Base-by-base conservation (phyloP, 2,113 vertebrate species). In the Excalfactoria chinensis region DNA sequence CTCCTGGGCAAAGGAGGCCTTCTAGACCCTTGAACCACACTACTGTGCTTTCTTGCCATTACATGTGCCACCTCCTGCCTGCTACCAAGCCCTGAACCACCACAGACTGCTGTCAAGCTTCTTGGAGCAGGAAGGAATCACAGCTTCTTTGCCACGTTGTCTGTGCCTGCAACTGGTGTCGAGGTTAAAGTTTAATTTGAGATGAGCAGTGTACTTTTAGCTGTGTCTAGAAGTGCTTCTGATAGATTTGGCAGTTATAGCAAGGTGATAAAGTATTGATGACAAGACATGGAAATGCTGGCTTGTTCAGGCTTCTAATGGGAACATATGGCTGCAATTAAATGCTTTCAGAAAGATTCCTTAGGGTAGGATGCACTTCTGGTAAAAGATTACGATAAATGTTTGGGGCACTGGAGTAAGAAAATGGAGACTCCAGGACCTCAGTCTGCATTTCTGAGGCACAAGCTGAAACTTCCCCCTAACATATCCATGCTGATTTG, bases 241-340 rank as follows among this genome's bases (percentile, higher is more conserved):
- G 80, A 84, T 44, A 69, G 40, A 75, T 91, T 66, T 69, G 71
- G 82, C 64, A 85, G 60, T 78, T 81, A 92, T 19, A 93, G 44
- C 10, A 76, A 68, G 26, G 26, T 76, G 63, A 67, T 85, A 51
- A 84, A 71, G 19, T 73, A 93, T 63, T 89, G 44, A 73, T 46
- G 87, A 87, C 41, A 79, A 85, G 41, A 55, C 76, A 70, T 88
- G 25, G 63, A 93, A 95, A 79, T 76, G 41, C 59, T 79, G 78
- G 58, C 53, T 95, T 76, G 11, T 83, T 82, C 63, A 87, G 73
- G 55, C 26, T 79, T 87, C 74, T 77, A 53, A 67, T 80, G 82
- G 49, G 82, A 95, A 70, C 63, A 73, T 76, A 89, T 19, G 66
- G 74, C 58, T 89, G 53, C 35, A 84, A 72, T 89, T 79, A 76